These are phyloP conservation scores for Cyclophora albipunctata DNA, from an alignment of 2,888 invertebrate species.

Conservation along the genomic window DNA sequence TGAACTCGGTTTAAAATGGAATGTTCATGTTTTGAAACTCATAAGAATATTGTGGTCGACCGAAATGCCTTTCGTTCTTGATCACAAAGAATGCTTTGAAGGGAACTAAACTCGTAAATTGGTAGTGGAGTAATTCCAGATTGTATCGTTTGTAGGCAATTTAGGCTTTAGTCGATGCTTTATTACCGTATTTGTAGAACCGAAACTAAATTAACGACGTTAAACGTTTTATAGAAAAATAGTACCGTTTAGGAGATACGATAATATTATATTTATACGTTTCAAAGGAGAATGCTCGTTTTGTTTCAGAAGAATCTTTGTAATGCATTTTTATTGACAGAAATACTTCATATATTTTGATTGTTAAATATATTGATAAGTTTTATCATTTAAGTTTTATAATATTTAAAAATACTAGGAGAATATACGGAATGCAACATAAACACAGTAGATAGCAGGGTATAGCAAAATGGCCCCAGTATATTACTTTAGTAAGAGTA, in stretches of 20 bases:
- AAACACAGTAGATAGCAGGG: too few species aligned
- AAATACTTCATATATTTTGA: too few species aligned
- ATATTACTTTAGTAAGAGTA: slow-evolving; percentile 4
- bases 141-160: slow-evolving; percentile 57
- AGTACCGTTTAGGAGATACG: slow-evolving; percentile 11
- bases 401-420: too few species aligned
- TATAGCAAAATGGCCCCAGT: too few species aligned
- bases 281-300: too few species aligned
- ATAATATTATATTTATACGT: not conserved
- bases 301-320: too few species aligned
- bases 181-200: slow-evolving; percentile 30
- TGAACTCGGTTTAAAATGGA: slow-evolving; percentile 52
- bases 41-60: slow-evolving; percentile 55
- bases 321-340: too few species aligned
- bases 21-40: slow-evolving; percentile 64
- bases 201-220: slow-evolving; percentile 26
- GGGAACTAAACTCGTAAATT: slow-evolving; percentile 56
- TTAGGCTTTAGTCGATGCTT: slow-evolving; percentile 44
- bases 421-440: too few species aligned
- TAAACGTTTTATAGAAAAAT: slow-evolving; percentile 20
- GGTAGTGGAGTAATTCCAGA: slow-evolving; percentile 49
- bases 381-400: too few species aligned
- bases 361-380: too few species aligned
- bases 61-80: slow-evolving; percentile 54
- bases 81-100: slow-evolving; percentile 50